These are phyloP conservation scores for Drosophila bipectinata DNA, from an alignment of 1,140 invertebrate genomes.

Conservation along the genomic window DNA sequence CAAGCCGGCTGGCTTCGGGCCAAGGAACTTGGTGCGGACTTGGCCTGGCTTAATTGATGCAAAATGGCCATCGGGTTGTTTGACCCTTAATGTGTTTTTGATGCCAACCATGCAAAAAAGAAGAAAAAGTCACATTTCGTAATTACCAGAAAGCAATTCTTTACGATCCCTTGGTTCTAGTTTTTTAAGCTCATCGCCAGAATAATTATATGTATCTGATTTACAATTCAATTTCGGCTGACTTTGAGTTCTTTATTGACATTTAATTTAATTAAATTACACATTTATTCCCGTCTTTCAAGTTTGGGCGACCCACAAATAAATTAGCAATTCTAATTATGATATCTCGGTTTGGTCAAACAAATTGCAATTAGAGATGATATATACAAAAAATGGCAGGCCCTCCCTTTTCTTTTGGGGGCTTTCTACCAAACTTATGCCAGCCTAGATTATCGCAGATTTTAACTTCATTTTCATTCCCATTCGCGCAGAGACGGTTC, in stretches of 20 bases:
- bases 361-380: conserved; percentile 66
- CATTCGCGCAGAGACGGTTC: conserved; percentile 11
- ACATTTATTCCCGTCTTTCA: conserved; percentile 18
- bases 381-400: conserved; percentile 11
- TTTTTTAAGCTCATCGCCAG: too few relatives aligned
- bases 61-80: conserved; percentile 16
- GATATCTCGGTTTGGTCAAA: conserved; percentile 20
- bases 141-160: conserved; percentile 31
- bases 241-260: not conserved
- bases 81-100: conserved; percentile 58
- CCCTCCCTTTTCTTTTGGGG: conserved; percentile 2
- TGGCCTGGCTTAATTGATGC: conserved; percentile 44
- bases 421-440: conserved; percentile 48
- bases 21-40: conserved; percentile 3
- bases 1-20: conserved; percentile 7
- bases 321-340: conserved; percentile 64
- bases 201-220: not conserved
- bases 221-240: not conserved
- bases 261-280: conserved; percentile 33
- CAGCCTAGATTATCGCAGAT: conserved; percentile 54
- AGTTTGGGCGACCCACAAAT: conserved; percentile 14
- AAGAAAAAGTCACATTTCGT: not conserved
- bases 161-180: too few relatives aligned
- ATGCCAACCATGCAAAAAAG: conserved; percentile 28
- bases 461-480: conserved; percentile 48